Evolutionary conservation across 2,888 invertebrate genomes (phyloP).

Genomic region (Rhyacophila evoluta): DNA sequence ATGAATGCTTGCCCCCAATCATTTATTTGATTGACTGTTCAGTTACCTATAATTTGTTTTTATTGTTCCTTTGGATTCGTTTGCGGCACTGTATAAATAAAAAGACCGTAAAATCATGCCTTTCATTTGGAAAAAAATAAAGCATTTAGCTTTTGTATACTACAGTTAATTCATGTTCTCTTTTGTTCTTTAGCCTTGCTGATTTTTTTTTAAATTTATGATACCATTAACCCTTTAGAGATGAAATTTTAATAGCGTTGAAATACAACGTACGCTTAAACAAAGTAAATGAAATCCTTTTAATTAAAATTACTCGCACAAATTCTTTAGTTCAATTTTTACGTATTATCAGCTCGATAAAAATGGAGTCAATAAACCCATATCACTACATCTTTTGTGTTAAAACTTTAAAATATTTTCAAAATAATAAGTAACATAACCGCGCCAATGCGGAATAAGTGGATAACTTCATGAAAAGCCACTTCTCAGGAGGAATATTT

Average conservation of each 20-base stretch:
- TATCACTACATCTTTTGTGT: no score
- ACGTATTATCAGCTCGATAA: no score
- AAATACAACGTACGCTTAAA: background rate
- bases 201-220: background rate
- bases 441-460: no score
- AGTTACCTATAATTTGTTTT: background rate
- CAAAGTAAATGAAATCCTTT: no score
- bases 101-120: background rate
- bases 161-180: background rate
- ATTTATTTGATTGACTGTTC: conserved; percentile 12
- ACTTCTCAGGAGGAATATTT: no score
- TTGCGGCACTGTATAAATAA: background rate
- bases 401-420: no score
- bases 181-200: background rate
- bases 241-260: background rate
- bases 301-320: no score
- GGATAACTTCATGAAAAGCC: no score
- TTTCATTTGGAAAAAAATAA: background rate
- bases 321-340: no score
- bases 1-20: background rate
- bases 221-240: background rate
- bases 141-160: background rate
- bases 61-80: background rate
- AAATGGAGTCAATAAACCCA: no score
- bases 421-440: no score